Percentiles rank a stretch among this genome's conserved stretches.
These are phyloP conservation scores for Caretta caretta DNA, from an alignment of 2,113 vertebrate species.

Conservation along the genomic window DNA sequence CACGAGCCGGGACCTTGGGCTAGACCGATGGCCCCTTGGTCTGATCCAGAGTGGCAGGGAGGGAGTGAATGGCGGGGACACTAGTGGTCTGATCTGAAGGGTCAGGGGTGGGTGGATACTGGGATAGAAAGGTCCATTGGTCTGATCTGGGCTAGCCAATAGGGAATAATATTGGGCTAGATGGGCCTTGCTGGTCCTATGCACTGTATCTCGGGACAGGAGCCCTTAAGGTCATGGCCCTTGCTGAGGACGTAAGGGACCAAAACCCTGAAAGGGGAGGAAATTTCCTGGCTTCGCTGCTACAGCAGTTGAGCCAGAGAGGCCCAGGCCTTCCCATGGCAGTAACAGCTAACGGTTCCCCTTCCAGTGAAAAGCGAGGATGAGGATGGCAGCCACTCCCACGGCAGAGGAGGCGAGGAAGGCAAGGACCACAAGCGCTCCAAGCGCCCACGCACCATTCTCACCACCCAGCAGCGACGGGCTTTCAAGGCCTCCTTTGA, in stretches of 20 bases:
- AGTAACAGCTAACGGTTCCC: accelerated
- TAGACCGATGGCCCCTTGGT: neutral
- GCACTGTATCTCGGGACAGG: neutral
- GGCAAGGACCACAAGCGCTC: slow-evolving; percentile 90
- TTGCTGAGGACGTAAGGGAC: accelerated
- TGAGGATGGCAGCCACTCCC: slow-evolving; percentile 82
- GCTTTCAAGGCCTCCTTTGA: slow-evolving; percentile 95
- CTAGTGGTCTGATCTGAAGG: neutral
- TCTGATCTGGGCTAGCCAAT: accelerated
- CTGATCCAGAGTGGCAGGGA: neutral
- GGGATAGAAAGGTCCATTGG: neutral
- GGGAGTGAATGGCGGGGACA: neutral
- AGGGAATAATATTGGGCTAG: accelerated
- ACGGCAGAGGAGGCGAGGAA: slow-evolving; percentile 85
- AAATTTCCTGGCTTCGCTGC: neutral
- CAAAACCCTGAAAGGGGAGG: neutral
- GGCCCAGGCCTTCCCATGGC: neutral
- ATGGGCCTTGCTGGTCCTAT: neutral
- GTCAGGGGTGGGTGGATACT: accelerated
- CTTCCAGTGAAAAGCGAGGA: slow-evolving; percentile 90
- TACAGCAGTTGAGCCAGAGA: neutral
- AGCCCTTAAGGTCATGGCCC: neutral
- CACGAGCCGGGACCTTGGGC: neutral
- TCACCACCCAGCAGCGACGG: slow-evolving; percentile 91
- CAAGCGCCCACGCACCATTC: slow-evolving; percentile 91